Evolutionary conservation across 2,797 vertebrate species (phyloP).

Genomic region (Aratinga solstitialis): DNA sequence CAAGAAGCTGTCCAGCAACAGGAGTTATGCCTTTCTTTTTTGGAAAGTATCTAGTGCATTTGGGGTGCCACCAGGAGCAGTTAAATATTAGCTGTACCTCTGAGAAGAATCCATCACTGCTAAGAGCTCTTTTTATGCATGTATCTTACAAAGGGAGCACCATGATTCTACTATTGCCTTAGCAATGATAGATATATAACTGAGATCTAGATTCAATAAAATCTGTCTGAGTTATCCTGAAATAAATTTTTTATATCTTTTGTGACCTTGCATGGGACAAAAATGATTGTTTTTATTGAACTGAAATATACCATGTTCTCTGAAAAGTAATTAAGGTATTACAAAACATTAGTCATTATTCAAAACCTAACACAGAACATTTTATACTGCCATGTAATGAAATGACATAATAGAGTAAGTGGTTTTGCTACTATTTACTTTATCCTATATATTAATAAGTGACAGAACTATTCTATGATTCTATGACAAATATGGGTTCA

Average conservation of each 20-base stretch:
- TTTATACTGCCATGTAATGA: background rate
- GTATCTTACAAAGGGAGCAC: background rate
- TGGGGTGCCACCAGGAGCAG: background rate
- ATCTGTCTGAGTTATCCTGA: background rate
- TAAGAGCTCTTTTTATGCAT: background rate
- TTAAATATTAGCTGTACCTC: background rate
- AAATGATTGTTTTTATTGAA: background rate
- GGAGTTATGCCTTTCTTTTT: background rate
- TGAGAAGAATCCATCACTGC: background rate
- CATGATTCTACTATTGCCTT: background rate
- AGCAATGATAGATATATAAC: background rate
- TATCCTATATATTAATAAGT: background rate
- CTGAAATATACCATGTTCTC: background rate
- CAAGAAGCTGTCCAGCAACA: background rate
- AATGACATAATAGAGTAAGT: background rate
- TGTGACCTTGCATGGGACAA: background rate
- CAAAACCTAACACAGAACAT: background rate
- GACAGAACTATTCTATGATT: background rate
- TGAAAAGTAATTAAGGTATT: constrained; percentile 14
- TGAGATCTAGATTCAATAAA: background rate
- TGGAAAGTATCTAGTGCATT: background rate
- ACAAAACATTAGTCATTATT: background rate
- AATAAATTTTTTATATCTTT: constrained; percentile 4
- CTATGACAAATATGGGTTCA: background rate
- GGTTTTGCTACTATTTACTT: background rate